phyloP scores from a whole-genome alignment of 2,888 invertebrate genomes.

The Volucella inflata region DNA sequence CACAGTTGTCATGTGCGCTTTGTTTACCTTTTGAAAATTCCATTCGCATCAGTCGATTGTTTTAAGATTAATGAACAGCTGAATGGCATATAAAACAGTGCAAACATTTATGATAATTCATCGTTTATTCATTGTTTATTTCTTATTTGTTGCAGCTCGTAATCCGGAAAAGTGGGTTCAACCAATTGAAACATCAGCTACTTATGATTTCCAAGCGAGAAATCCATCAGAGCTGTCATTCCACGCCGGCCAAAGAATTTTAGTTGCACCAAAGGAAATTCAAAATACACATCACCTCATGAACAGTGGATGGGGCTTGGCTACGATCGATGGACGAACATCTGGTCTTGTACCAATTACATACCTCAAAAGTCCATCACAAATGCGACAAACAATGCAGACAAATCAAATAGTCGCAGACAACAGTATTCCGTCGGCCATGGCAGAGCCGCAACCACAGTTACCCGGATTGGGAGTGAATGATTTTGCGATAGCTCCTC shows the following conservation, averaged over 20 bases:
- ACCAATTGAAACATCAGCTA: constrained; percentile 88
- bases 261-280: constrained; percentile 92
- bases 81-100: no score
- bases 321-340: constrained; percentile 85
- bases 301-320: constrained; percentile 89
- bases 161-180: constrained; percentile 89
- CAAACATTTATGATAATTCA: neutral
- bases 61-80: no score
- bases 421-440: constrained; percentile 38
- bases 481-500: constrained; percentile 52
- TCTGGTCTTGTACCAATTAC: constrained; percentile 88
- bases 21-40: no score
- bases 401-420: constrained; percentile 31
- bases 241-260: constrained; percentile 89
- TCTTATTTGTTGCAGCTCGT: constrained; percentile 84
- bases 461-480: constrained; percentile 39
- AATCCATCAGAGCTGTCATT: constrained; percentile 91
- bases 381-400: constrained; percentile 78
- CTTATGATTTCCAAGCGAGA: constrained; percentile 90
- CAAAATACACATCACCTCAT: constrained; percentile 88
- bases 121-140: neutral
- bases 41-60: no score
- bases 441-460: constrained; percentile 43
- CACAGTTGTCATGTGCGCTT: no score
- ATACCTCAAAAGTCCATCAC: constrained; percentile 84